Evolutionary conservation across 2,113 vertebrate species (phyloP).

Genomic region (Passer domesticus): DNA sequence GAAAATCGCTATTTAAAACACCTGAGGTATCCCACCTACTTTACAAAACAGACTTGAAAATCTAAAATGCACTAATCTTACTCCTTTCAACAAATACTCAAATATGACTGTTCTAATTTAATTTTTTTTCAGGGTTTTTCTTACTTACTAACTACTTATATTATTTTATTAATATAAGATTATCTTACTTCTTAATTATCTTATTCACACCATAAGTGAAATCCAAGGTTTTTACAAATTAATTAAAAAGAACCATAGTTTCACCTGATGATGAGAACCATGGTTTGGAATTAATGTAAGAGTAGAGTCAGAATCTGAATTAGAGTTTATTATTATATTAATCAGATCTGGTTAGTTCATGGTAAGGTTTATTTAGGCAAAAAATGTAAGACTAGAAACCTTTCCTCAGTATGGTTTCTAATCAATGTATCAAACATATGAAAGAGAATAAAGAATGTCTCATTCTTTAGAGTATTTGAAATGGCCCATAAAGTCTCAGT

Average conservation of each 20-base stretch:
- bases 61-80: not conserved
- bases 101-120: not conserved
- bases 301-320: not conserved
- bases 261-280: not conserved
- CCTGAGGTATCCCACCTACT: not conserved
- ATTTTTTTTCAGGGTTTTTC: not conserved
- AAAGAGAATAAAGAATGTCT: conserved; percentile 39
- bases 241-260: not conserved
- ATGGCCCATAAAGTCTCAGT: conserved; percentile 5
- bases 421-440: not conserved
- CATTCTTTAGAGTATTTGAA: conserved; percentile 3
- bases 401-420: not conserved
- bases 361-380: not conserved
- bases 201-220: not conserved
- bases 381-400: not conserved
- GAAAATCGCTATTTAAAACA: not conserved
- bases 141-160: not conserved
- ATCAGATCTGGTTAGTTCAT: not conserved
- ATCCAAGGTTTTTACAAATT: not conserved
- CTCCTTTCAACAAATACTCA: not conserved
- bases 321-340: not conserved
- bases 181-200: not conserved
- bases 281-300: not conserved
- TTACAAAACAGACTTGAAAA: not conserved
- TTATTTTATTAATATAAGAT: not conserved